A percentile compares a stretch with the other conserved stretches of the same genome.
Conservation (phyloP, 2,797 vertebrate species). For the Todus mexicanus region DNA sequence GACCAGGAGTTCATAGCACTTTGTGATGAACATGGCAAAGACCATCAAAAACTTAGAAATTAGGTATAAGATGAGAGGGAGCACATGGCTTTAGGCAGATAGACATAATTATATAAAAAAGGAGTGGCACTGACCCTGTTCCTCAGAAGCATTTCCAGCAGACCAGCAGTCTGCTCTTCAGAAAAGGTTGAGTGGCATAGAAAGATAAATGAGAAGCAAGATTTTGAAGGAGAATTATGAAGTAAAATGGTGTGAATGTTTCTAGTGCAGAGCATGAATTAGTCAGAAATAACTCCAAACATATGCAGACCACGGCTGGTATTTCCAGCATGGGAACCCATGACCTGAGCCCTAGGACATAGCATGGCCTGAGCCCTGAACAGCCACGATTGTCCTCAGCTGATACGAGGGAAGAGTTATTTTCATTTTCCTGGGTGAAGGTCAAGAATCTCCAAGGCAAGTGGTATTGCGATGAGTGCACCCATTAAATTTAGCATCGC, state of each 20-base stretch:
- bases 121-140: neutral
- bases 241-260: neutral
- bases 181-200: neutral
- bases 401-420: neutral
- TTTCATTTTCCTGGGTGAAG: neutral
- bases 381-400: neutral
- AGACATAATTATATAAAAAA: no score
- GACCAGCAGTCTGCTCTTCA: neutral
- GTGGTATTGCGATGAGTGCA: neutral
- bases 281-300: neutral
- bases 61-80: neutral
- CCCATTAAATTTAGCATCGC: fast-evolving
- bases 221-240: neutral
- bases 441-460: neutral
- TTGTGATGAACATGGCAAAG: neutral
- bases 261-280: neutral
- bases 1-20: neutral
- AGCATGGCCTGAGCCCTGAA: neutral
- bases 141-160: neutral
- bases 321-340: neutral
- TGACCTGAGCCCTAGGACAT: no score
- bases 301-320: fast-evolving
- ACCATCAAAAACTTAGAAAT: neutral
- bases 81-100: neutral
- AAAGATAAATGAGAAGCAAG: neutral